Evolutionary conservation across 1,140 invertebrate genomes (phyloP), one percentile per base, ranked within the genome.

Genomic region (Telenomus remus): DNA sequence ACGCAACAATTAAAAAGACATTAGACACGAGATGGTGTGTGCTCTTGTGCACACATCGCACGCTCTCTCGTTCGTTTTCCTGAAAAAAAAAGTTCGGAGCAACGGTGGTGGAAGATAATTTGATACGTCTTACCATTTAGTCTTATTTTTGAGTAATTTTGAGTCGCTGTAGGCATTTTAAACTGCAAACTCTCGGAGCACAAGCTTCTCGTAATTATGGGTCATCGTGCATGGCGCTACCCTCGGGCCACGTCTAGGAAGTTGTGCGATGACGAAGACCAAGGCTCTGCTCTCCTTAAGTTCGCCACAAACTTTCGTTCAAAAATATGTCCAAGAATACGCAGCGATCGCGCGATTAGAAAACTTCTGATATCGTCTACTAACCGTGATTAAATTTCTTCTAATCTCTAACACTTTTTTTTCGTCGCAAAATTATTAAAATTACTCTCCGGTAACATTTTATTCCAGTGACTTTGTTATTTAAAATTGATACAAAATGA

Each of bases 131-230:
- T 76, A 80, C 80, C 79, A 80, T 84, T 86, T 85, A 82, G 80
- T 84, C 84, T 85, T 84, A 83, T 86, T 86, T 86, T 85, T 82
- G 79, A 84, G 82, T 85, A 86, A 87, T 87, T 86, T 84, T 81
- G 79, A 82, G 81, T 85, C 80, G 84, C 85, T 82, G 78, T 71
- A 75, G 84, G 84, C 84, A 79, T 66, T 78, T 84, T 77, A 79
- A n/a, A 81, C 81, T 82, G 81, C 79, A 78, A 79, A 80, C 79
- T 54, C 19, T 27, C 69, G 70, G 59, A 80, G 80, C 81, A 75
- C 80, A 79, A 79, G 79, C 80, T 84, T 79, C 79, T 66, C 80
- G 79, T 85, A 86, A 86, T 86, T 87, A 86, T 80, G 79, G 83
- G 80, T 82, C 84, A 81, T 84, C 79, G 70, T 60, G 60, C 54